Conservation (phyloP, 2,797 vertebrate genomes). For the Adrianichthys oophorus region DNA sequence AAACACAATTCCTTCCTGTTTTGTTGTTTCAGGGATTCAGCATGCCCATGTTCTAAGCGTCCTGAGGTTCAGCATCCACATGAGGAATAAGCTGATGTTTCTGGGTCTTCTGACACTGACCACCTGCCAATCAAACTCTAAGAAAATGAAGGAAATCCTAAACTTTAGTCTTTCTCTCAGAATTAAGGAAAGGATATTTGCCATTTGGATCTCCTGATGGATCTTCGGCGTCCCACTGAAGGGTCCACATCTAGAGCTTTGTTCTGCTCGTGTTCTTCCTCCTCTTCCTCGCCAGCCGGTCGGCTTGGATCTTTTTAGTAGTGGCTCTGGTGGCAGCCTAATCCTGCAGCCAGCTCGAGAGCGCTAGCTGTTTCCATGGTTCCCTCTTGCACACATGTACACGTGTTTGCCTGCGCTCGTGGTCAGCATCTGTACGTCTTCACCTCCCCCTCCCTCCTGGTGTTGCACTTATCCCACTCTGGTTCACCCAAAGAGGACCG, state of each 20-base stretch:
- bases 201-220: slow-evolving; percentile 25
- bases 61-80: slow-evolving; percentile 44
- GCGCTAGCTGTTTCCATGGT: slow-evolving; percentile 42
- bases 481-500: slow-evolving; percentile 42
- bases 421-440: slow-evolving; percentile 63
- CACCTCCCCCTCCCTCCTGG: slow-evolving; percentile 38
- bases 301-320: slow-evolving; percentile 43
- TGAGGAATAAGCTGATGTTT: slow-evolving; percentile 36
- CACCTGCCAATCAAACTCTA: slow-evolving; percentile 67
- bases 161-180: slow-evolving; percentile 66
- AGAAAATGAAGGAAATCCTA: slow-evolving; percentile 74
- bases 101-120: slow-evolving; percentile 34
- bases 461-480: slow-evolving; percentile 57
- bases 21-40: slow-evolving; percentile 87
- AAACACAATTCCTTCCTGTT: slow-evolving; percentile 30
- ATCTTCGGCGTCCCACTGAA: slow-evolving; percentile 24
- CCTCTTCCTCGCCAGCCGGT: slow-evolving; percentile 38
- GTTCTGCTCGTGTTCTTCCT: slow-evolving; percentile 34
- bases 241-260: slow-evolving; percentile 43
- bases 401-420: slow-evolving; percentile 57
- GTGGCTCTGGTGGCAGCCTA: slow-evolving; percentile 37
- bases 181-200: slow-evolving; percentile 50
- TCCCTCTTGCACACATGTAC: slow-evolving; percentile 62
- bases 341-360: slow-evolving; percentile 23
- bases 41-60: slow-evolving; percentile 95